phyloP scores from a whole-genome alignment of 2,797 vertebrate genomes.

The Valencia hispanica region DNA sequence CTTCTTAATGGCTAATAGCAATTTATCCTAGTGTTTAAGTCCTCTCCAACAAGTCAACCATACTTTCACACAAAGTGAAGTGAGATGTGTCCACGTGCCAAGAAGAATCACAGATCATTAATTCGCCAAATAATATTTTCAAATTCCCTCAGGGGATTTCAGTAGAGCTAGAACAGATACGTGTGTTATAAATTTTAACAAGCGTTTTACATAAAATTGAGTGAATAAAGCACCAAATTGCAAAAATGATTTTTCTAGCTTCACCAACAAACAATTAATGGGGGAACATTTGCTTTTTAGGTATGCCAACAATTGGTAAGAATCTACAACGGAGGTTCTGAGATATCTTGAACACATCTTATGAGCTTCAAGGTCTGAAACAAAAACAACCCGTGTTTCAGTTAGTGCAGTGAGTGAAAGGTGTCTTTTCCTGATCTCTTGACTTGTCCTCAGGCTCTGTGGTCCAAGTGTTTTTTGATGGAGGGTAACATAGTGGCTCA shows the following conservation, averaged over 20 bases:
- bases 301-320: background rate
- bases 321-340: background rate
- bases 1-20: slow-evolving; percentile 69
- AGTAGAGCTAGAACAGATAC: slow-evolving; percentile 54
- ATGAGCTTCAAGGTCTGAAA: background rate
- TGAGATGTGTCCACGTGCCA: slow-evolving; percentile 42
- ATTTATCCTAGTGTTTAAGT: slow-evolving; percentile 53
- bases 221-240: slow-evolving; percentile 47
- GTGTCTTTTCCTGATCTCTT: slow-evolving; percentile 23
- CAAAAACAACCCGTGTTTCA: slow-evolving; percentile 48
- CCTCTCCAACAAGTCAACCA: slow-evolving; percentile 42
- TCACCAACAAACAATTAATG: background rate
- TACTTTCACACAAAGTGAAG: slow-evolving; percentile 45
- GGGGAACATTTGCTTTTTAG: background rate
- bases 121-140: slow-evolving; percentile 32
- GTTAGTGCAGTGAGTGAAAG: slow-evolving; percentile 7
- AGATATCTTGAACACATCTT: background rate
- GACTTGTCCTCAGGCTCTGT: slow-evolving; percentile 60
- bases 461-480: slow-evolving; percentile 39
- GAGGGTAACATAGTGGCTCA: slow-evolving; percentile 35
- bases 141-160: slow-evolving; percentile 22
- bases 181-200: slow-evolving; percentile 41
- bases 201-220: slow-evolving; percentile 39
- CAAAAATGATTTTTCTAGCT: slow-evolving; percentile 37
- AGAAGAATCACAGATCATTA: slow-evolving; percentile 39